A percentile compares a stretch with the other conserved stretches of the same genome.
phyloP scores from a whole-genome alignment of 2,113 vertebrate species.

The Mesembrinibis cayennensis region DNA sequence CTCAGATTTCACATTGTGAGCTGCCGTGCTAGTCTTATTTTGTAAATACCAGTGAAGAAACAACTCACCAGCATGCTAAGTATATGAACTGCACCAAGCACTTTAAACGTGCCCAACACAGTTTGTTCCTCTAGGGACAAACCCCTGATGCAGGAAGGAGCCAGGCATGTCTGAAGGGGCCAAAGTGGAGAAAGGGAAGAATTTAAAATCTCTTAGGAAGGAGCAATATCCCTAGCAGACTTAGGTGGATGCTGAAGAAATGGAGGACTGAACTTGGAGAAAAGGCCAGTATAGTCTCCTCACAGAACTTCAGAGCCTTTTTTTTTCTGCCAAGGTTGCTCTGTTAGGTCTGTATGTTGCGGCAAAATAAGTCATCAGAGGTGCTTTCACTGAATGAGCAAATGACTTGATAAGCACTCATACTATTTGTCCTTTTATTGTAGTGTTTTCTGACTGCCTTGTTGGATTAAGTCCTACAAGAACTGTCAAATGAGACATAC shows the following conservation, averaged over 20 bases:
- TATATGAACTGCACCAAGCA: neutral
- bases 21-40: neutral
- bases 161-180: neutral
- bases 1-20: neutral
- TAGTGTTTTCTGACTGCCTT: neutral
- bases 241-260: neutral
- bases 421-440: neutral
- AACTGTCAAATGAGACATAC: neutral
- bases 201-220: neutral
- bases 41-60: neutral
- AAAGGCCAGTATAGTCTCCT: neutral
- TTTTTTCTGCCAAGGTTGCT: neutral
- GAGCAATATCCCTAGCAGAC: neutral
- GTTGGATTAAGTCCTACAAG: neutral
- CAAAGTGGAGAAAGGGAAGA: neutral
- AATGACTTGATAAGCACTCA: neutral
- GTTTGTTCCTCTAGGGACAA: neutral
- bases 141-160: neutral
- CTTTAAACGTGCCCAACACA: neutral
- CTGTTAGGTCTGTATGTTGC: neutral
- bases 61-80: neutral
- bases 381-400: neutral
- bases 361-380: neutral
- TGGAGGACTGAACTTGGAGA: neutral
- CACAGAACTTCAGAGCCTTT: neutral